Conservation (phyloP, 1,140 invertebrate species). For the Drosophila varians region DNA sequence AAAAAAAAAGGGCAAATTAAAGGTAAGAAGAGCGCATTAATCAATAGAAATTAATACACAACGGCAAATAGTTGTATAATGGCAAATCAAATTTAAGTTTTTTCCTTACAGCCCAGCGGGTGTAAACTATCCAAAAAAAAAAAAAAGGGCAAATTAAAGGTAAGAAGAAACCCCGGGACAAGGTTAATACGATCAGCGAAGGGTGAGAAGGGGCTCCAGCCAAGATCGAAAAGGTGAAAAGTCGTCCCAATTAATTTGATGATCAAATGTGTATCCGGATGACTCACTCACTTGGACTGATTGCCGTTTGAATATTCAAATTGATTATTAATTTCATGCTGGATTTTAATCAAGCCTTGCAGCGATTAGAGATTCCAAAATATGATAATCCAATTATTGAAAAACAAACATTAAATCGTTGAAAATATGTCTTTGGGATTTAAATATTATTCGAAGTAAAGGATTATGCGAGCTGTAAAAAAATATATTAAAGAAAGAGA, state of each 20-base stretch:
- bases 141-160: constrained; percentile 42
- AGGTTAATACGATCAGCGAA: constrained; percentile 38
- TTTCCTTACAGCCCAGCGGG: constrained; percentile 35
- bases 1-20: constrained; percentile 45
- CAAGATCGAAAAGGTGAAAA: constrained; percentile 29
- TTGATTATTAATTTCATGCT: constrained; percentile 12
- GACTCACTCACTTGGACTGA: constrained; percentile 17
- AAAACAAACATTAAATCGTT: neutral
- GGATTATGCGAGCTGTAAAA: neutral
- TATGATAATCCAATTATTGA: constrained; percentile 30
- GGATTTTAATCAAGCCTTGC: neutral
- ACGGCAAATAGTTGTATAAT: constrained; percentile 77
- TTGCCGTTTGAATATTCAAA: constrained; percentile 28
- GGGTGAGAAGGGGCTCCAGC: constrained; percentile 9
- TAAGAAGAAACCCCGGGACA: constrained; percentile 20
- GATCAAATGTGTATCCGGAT: constrained; percentile 24
- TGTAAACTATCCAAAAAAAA: constrained; percentile 26
- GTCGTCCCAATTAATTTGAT: constrained; percentile 38
- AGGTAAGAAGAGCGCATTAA: constrained; percentile 57
- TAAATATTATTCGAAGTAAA: too few relatives aligned
- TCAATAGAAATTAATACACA: constrained; percentile 79
- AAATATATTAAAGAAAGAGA: neutral
- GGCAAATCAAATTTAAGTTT: constrained; percentile 73
- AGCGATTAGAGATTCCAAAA: neutral
- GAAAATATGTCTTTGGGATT: neutral